Percentiles rank a stretch among this genome's conserved stretches.
Conservation (phyloP, 2,888 invertebrate species). For the Ophion obscuratus region DNA sequence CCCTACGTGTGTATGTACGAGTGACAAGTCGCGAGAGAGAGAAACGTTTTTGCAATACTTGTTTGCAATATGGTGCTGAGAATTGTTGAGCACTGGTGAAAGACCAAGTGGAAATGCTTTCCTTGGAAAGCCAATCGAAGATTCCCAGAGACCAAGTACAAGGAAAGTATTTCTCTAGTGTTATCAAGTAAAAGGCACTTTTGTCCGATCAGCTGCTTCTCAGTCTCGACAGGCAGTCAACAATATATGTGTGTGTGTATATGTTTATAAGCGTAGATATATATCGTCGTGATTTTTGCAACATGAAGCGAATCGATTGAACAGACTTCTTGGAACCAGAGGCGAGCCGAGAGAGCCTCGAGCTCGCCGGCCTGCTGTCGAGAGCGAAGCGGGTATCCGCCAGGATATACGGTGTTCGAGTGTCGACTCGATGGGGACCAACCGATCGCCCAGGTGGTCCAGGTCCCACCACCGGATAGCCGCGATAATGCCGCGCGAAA, state of each 20-base stretch:
- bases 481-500: constrained; percentile 33
- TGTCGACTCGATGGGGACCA: constrained; percentile 74
- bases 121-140: constrained; percentile 52
- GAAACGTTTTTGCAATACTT: neutral
- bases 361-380: constrained; percentile 65
- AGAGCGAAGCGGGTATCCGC: constrained; percentile 66
- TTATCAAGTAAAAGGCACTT: neutral
- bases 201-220: neutral
- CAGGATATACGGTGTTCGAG: constrained; percentile 73
- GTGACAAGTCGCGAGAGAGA: neutral
- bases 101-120: constrained; percentile 55
- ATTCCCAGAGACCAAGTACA: constrained; percentile 52
- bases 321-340: constrained; percentile 61
- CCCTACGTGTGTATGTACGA: constrained; percentile 6
- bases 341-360: constrained; percentile 47
- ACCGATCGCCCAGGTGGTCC: constrained; percentile 74
- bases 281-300: constrained; percentile 47
- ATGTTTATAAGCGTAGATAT: too few relatives aligned
- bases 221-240: neutral
- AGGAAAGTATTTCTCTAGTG: constrained; percentile 58
- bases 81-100: constrained; percentile 6
- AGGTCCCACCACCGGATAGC: constrained; percentile 67
- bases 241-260: neutral
- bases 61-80: neutral
- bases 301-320: constrained; percentile 64